Evolutionary conservation across 2,888 invertebrate genomes (phyloP).

Genomic region (Lochmaea crataegi): DNA sequence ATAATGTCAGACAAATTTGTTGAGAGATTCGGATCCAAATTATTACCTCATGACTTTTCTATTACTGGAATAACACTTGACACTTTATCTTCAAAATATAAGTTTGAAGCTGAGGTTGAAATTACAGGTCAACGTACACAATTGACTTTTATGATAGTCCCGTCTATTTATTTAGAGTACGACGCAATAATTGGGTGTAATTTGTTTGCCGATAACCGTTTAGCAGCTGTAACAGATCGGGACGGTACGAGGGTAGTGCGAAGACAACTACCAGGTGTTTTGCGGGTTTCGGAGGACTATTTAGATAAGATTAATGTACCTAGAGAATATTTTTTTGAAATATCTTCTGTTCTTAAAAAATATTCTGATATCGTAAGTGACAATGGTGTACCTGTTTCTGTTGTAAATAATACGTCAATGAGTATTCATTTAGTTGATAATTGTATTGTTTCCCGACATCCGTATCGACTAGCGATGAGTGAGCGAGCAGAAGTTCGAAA

Average conservation of each 20-base stretch:
- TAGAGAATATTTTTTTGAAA: neutral
- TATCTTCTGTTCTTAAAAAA: neutral
- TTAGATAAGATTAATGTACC: constrained; percentile 1
- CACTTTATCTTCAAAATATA: constrained; percentile 21
- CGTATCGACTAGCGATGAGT: constrained; percentile 33
- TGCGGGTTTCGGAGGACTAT: constrained; percentile 11
- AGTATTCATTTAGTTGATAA: constrained; percentile 35
- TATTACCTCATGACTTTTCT: neutral
- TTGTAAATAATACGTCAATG: neutral
- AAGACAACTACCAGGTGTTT: constrained; percentile 23
- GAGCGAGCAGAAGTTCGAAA: constrained; percentile 38
- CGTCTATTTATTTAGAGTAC: constrained; percentile 26
- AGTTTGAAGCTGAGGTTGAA: constrained; percentile 29
- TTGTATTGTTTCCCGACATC: constrained; percentile 34
- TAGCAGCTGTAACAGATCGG: constrained; percentile 23
- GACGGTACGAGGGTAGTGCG: constrained; percentile 19
- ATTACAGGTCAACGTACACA: constrained; percentile 26
- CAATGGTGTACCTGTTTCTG: neutral
- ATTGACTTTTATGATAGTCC: constrained; percentile 17
- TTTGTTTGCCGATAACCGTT: constrained; percentile 21
- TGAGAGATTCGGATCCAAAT: constrained; percentile 16
- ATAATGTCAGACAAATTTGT: constrained; percentile 33
- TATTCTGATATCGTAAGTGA: neutral
- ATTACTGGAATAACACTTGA: constrained; percentile 16
- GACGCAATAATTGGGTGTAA: constrained; percentile 30